These are phyloP conservation scores for Melanargia galathea DNA, from an alignment of 2,888 invertebrate species.

Conservation along the genomic window DNA sequence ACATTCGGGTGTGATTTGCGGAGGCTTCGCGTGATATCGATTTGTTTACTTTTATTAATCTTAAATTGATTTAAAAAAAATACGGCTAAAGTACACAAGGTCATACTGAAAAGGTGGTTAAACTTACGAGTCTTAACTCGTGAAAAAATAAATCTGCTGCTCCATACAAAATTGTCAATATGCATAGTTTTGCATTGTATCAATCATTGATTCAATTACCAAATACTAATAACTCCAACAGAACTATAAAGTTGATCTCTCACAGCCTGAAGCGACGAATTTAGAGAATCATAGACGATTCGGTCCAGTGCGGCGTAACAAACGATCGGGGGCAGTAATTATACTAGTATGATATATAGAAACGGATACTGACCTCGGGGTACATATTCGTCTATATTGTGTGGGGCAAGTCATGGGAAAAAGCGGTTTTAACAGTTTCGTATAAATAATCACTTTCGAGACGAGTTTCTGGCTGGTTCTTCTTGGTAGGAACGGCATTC, in stretches of 20 bases:
- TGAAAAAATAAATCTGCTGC: too few species aligned
- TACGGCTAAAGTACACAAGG: background rate
- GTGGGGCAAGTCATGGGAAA: slow-evolving; percentile 30
- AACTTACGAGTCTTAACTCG: too few species aligned
- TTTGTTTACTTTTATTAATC: background rate
- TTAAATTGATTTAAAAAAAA: background rate
- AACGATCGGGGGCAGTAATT: slow-evolving; percentile 60
- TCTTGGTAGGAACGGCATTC: too few species aligned
- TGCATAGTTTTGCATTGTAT: background rate
- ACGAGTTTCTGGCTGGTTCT: too few species aligned
- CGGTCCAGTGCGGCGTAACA: slow-evolving; percentile 36
- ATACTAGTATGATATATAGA: slow-evolving; percentile 60
- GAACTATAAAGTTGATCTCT: slow-evolving; percentile 25
- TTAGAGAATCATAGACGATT: slow-evolving; percentile 46
- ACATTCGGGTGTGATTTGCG: slow-evolving; percentile 34
- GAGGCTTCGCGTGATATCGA: background rate
- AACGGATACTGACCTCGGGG: slow-evolving; percentile 51
- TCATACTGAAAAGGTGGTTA: too few species aligned
- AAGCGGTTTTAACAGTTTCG: background rate
- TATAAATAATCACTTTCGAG: background rate
- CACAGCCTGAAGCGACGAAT: slow-evolving; percentile 28
- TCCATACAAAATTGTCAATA: background rate
- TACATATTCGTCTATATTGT: slow-evolving; percentile 35
- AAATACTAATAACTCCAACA: slow-evolving; percentile 19
- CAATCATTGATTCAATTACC: slow-evolving; percentile 13